A percentile compares a stretch with the other conserved stretches of the same genome.
Conservation (phyloP, 2,797 vertebrate genomes). For the Dipus sagitta region DNA sequence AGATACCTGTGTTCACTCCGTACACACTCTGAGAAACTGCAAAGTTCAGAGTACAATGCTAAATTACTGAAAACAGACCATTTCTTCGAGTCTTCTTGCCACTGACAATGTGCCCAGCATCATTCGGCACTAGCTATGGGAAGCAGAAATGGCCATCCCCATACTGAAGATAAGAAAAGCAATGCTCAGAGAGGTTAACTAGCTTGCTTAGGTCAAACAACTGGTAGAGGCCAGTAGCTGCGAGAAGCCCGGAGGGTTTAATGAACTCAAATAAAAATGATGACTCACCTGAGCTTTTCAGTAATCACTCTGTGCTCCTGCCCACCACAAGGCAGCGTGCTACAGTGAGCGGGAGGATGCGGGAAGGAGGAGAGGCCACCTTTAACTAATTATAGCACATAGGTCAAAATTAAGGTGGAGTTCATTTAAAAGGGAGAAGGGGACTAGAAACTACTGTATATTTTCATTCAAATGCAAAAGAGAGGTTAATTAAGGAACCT, state of each 20-base stretch:
- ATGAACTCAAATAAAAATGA: neutral
- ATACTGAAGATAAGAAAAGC: neutral
- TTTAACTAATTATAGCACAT: neutral
- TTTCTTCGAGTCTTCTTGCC: neutral
- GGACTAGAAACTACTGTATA: slow-evolving; percentile 34
- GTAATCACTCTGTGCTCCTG: neutral
- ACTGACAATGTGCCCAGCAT: neutral
- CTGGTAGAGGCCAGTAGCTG: neutral
- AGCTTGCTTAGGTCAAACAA: neutral
- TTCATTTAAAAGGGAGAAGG: slow-evolving; percentile 65
- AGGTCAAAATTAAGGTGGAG: slow-evolving; percentile 70
- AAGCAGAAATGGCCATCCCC: neutral
- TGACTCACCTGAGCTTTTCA: neutral
- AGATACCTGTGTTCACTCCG: neutral
- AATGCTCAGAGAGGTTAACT: neutral
- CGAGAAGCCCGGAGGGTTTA: slow-evolving; percentile 7
- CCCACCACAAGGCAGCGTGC: neutral
- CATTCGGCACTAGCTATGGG: neutral
- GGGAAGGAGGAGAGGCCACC: neutral
- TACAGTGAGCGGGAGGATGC: neutral
- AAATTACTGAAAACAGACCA: neutral
- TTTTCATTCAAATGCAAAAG: slow-evolving; percentile 77
- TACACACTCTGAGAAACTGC: neutral
- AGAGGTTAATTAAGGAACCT: slow-evolving; percentile 81
- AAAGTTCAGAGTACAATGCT: neutral